Evolutionary conservation across 2,797 vertebrate genomes (phyloP), one percentile per base, ranked within the genome.

Genomic region (Rousettus madagascariensis): DNA sequence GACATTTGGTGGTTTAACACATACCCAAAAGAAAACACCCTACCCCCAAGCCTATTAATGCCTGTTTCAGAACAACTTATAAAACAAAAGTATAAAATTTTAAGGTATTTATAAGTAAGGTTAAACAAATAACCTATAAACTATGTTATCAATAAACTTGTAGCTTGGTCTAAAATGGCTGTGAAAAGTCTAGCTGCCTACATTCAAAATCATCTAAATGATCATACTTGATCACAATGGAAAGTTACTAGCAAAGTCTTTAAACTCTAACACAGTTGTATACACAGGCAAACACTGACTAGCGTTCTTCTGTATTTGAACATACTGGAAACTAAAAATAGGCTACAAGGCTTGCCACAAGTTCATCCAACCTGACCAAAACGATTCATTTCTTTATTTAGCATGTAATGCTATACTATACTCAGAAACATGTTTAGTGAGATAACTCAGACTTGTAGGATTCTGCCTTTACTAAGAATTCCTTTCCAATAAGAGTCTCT

Each of bases 21-120:
- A 65, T 30, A 79, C 38, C 46, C 4, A 33, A 77, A 95, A 93
- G 43, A 88, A 86, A 95, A 77, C 36, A 22, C 22, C 4, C 41
- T 8, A 49, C 38, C n/a, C 41, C 65, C 41, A 92, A 69, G 77
- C 66, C 75, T 95, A 80, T 33, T 77, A 57, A 84, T 49, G 46
- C 12, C 43, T 86, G 20, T 36, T 77, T 86, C n/a, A 94, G 59
- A 90, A 93, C 22, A 95, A 95, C 66, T 92, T 92, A 65, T 41
- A 86, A 90, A 90, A 95, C 6, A 2, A 33, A 97, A 83, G 36
- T 51, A 51, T 41, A 80, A 83, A 86, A 83, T 84, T 24, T 79
- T 71, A 90, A 94, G 46, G 38, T 92, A 90, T 15, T 94, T 86
- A 75, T 43, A 94, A 82, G 57, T 65, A 86, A 92, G 36, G 57